Base-by-base conservation (phyloP, 2,888 invertebrate genomes). In the Cecidostiba fungosa region DNA sequence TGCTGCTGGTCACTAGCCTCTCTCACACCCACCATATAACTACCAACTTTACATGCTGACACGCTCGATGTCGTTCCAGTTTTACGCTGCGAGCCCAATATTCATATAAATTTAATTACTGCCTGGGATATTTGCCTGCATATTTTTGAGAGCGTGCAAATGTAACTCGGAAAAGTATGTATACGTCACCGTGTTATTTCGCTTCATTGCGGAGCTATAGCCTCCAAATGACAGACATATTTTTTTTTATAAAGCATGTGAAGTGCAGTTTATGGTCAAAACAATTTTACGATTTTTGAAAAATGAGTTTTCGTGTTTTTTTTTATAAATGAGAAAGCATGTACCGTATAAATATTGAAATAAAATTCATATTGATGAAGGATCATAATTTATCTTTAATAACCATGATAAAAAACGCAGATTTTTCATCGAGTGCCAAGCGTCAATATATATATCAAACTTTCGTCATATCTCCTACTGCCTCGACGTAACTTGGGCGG, bases 61-160 rank as follows among this genome's bases (percentile, higher is more conserved):
- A 29, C 26, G 66, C 66, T 66, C 47, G 50, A 77, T 29, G 3
- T n/a, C 32, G 59, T 59, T 77, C n/a, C 19, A 77, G 29, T 36
- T 77, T 59, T 77, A 36, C 59, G 39, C 50, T 36, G 19, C n/a
- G 26, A 43, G 36, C 32, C 47, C 26, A 4, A 23, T 76, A 76
- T 76, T 76, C 47, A 39, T 62, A 54, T 54, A 77, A 26, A 47
- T 77, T 62, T 77, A 77, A 66, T 66, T 66, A 77, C 62, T 14
- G n/a, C 26, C 66, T 0, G 5, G 23, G 16, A 66, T 29, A 26
- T 26, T 66, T 26, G 66, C 66, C 29, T 2, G 29, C 29, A 4
- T 23, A 66, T 26, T 66, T 66, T 66, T 29, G 29, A 29, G 8
- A 6, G n/a, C 54, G 10, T 8, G 54, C 54, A 29, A 26, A 29